Evolutionary conservation across 2,888 invertebrate genomes (phyloP).

Genomic region (Drosophila anomalata): DNA sequence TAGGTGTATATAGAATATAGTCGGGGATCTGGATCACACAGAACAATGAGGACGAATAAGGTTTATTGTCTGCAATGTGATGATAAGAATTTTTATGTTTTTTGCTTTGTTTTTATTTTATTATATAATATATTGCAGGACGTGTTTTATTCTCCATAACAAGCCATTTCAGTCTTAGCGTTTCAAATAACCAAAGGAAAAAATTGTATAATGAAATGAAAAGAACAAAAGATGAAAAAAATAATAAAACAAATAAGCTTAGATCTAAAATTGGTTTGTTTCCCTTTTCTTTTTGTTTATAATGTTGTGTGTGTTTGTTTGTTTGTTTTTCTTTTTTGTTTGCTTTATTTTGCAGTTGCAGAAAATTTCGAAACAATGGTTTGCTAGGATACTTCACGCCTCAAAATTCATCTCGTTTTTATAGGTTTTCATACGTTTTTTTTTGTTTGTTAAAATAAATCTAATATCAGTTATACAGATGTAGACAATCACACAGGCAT

Average conservation of each 20-base stretch:
- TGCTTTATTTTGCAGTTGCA: conserved; percentile 43
- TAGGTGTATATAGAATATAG: conserved; percentile 35
- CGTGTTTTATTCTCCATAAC: conserved; percentile 72
- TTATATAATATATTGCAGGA: conserved; percentile 61
- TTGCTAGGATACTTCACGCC: conserved; percentile 71
- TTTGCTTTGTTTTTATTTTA: conserved; percentile 27
- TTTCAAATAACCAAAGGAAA: conserved; percentile 79
- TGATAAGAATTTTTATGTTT: conserved; percentile 46
- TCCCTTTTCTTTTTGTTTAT: conserved; percentile 15
- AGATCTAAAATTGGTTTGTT: conserved; percentile 47
- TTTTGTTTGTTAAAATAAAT: conserved; percentile 42
- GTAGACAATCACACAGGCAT: conserved; percentile 70
- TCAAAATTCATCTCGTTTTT: conserved; percentile 28
- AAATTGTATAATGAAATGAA: conserved; percentile 33
- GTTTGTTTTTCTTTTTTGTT: conserved; percentile 29
- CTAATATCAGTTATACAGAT: conserved; percentile 72
- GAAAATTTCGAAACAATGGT: conserved; percentile 79
- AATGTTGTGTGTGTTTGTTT: conserved; percentile 7
- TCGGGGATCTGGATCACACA: conserved; percentile 63
- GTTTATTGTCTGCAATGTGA: conserved; percentile 44
- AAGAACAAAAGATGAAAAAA: conserved; percentile 38
- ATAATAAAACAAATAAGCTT: conserved; percentile 52
- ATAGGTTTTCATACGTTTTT: conserved; percentile 31
- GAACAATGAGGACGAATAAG: conserved; percentile 48
- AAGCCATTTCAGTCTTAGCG: conserved; percentile 83